Conservation (phyloP, 1,140 invertebrate genomes). For the Piezodorus guildinii region DNA sequence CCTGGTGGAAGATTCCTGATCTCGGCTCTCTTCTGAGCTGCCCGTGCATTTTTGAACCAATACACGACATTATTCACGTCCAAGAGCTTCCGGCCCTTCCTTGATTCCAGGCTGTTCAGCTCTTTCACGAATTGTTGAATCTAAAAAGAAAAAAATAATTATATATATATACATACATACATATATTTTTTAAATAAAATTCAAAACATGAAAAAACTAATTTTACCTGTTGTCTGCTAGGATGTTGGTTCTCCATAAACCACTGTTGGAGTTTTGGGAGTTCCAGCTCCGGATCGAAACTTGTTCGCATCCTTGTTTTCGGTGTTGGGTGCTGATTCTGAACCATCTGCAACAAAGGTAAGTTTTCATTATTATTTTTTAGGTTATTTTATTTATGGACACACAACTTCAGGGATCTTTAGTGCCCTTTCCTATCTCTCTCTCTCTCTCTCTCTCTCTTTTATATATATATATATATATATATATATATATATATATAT, state of each 20-base stretch:
- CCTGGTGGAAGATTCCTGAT: constrained; percentile 39
- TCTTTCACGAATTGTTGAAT: constrained; percentile 92
- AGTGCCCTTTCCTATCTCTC: too few relatives aligned
- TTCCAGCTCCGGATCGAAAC: constrained; percentile 91
- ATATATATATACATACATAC: too few relatives aligned
- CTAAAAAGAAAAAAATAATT: constrained; percentile 36
- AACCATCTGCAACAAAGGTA: constrained; percentile 45
- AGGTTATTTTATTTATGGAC: too few relatives aligned
- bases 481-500: too few relatives aligned
- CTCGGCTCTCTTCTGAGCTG: constrained; percentile 83
- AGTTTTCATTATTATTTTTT: too few relatives aligned
- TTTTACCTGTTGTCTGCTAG: constrained; percentile 60
- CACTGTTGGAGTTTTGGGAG: constrained; percentile 87
- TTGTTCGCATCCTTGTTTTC: constrained; percentile 82
- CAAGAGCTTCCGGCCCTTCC: constrained; percentile 80
- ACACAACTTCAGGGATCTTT: too few relatives aligned
- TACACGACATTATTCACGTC: constrained; percentile 97
- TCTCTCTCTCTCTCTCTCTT: too few relatives aligned
- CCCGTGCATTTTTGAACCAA: constrained; percentile 97
- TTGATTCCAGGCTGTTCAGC: constrained; percentile 80
- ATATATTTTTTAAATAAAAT: too few relatives aligned
- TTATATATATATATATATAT: too few relatives aligned
- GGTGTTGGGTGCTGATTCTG: constrained; percentile 65
- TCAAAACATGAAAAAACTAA: neutral
- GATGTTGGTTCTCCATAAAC: constrained; percentile 93